Evolutionary conservation across 2,113 vertebrate genomes (phyloP).

Genomic region (Cavia aperea): DNA sequence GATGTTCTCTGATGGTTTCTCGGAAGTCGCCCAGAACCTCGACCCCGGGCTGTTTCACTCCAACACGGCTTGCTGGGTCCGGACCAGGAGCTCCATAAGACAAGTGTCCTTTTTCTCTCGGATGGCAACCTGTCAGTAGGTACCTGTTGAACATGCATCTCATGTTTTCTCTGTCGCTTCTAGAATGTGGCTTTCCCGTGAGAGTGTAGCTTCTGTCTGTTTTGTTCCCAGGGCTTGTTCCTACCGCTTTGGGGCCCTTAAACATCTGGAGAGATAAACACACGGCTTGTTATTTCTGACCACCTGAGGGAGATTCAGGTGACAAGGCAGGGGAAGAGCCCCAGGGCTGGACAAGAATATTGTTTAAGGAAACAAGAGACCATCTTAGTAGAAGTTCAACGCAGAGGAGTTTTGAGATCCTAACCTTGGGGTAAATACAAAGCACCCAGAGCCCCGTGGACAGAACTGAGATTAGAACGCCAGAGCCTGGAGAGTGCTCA

Average conservation of each 20-base stretch:
- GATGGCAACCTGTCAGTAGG: neutral
- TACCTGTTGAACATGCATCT: neutral
- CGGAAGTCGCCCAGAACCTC: neutral
- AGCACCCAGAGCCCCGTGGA: neutral
- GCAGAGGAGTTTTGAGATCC: neutral
- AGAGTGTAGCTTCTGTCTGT: neutral
- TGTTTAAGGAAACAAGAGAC: conserved; percentile 1
- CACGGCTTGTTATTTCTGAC: neutral
- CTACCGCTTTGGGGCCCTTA: neutral
- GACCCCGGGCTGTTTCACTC: neutral
- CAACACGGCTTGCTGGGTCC: neutral
- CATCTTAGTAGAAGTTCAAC: neutral
- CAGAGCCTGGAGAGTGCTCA: accelerated
- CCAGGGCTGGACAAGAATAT: neutral
- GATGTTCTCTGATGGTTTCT: neutral
- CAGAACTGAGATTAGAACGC: neutral
- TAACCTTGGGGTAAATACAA: neutral
- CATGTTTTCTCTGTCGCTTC: neutral
- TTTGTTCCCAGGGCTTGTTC: neutral
- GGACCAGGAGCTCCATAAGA: neutral
- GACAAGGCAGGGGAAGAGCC: neutral
- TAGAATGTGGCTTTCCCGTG: neutral
- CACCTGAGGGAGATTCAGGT: neutral
- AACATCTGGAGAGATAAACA: neutral
- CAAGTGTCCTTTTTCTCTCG: neutral